A percentile compares a stretch with the other conserved stretches of the same genome.
Evolutionary conservation across 1,140 invertebrate genomes (phyloP).

Genomic region (Gyrodactylus salaris): DNA sequence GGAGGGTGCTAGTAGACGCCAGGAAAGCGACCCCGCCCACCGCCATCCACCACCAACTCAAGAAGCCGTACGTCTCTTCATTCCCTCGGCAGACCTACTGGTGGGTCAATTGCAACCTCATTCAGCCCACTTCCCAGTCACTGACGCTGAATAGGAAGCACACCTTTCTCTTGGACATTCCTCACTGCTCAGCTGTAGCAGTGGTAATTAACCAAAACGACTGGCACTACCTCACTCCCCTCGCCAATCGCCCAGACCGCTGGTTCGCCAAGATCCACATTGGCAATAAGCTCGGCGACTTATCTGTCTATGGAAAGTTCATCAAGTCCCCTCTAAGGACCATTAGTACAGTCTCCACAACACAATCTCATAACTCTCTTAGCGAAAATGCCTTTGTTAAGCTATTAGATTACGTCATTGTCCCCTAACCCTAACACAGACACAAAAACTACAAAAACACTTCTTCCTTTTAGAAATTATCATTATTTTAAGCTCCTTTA

Average conservation of each 20-base stretch:
- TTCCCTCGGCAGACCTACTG: constrained; percentile 16
- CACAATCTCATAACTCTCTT: neutral
- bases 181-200: neutral
- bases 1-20: constrained; percentile 16
- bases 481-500: too few relatives aligned
- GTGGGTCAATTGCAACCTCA: constrained; percentile 16
- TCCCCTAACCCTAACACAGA: neutral
- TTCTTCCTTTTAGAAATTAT: too few relatives aligned
- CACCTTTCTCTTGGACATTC: neutral
- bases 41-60: neutral
- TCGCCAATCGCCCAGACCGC: neutral
- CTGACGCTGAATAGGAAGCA: neutral
- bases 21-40: constrained; percentile 12
- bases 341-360: neutral
- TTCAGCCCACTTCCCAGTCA: constrained; percentile 13
- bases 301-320: constrained; percentile 5
- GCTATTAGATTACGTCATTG: neutral
- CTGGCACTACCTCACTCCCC: neutral
- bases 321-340: neutral
- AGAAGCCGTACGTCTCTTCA: constrained; percentile 7
- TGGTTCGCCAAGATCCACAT: neutral
- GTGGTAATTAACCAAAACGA: constrained; percentile 1
- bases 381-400: neutral
- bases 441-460: neutral
- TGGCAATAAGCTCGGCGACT: neutral